Conservation (phyloP, 1,140 invertebrate species). For the Cephus cinctus region DNA sequence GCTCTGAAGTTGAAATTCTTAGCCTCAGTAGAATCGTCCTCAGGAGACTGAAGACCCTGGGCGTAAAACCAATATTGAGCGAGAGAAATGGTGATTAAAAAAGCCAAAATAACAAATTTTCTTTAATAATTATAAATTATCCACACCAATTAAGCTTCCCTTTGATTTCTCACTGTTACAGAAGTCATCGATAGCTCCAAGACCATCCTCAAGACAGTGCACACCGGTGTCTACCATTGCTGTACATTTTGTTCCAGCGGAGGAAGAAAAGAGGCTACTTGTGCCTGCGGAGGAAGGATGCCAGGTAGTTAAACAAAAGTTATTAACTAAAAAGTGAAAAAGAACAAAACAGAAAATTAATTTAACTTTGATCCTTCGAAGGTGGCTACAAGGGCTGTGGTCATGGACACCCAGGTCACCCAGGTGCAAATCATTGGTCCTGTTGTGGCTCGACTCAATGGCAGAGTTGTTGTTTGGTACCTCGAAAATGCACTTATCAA, state of each 20-base stretch:
- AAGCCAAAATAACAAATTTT: slow-evolving; percentile 40
- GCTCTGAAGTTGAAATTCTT: slow-evolving; percentile 68
- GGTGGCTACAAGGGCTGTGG: slow-evolving; percentile 77
- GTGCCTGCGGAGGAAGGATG: slow-evolving; percentile 72
- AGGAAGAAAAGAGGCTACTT: slow-evolving; percentile 66
- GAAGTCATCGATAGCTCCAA: slow-evolving; percentile 45
- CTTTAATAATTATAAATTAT: slow-evolving; percentile 6
- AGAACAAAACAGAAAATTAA: slow-evolving; percentile 4
- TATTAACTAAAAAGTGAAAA: neutral
- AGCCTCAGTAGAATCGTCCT: slow-evolving; percentile 64
- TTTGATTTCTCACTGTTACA: slow-evolving; percentile 12
- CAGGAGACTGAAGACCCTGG: slow-evolving; percentile 60
- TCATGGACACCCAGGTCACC: slow-evolving; percentile 76
- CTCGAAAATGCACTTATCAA: slow-evolving; percentile 34
- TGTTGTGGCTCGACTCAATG: slow-evolving; percentile 64
- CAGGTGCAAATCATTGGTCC: slow-evolving; percentile 77
- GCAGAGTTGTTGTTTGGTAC: slow-evolving; percentile 36
- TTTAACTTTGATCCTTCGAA: slow-evolving; percentile 23
- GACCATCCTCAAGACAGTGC: too few species aligned
- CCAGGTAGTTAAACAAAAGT: slow-evolving; percentile 48
- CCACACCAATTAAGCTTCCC: neutral
- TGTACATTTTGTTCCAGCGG: slow-evolving; percentile 80
- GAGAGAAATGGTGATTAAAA: slow-evolving; percentile 22
- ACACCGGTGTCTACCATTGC: slow-evolving; percentile 74
- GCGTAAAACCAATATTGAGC: slow-evolving; percentile 20